These are phyloP conservation scores for Aselliscus stoliczkanus DNA, from an alignment of 2,797 vertebrate genomes.

Conservation along the genomic window DNA sequence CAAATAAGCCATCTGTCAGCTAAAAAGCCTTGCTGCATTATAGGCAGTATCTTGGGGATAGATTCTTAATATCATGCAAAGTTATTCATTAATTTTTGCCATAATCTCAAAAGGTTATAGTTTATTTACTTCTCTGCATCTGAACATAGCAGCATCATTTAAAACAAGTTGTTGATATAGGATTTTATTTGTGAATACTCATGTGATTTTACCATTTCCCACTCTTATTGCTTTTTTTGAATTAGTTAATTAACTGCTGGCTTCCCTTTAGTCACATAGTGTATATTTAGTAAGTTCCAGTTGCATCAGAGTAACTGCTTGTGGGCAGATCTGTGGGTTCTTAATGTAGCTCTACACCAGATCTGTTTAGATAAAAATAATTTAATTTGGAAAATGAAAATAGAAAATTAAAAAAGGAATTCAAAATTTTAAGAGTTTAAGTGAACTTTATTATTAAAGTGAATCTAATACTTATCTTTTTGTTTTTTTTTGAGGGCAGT, in stretches of 20 bases:
- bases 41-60: slow-evolving; percentile 10
- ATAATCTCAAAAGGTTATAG: slow-evolving; percentile 51
- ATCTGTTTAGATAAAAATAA: slow-evolving; percentile 39
- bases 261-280: slow-evolving; percentile 42
- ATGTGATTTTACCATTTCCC: slow-evolving; percentile 43
- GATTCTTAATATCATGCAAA: slow-evolving; percentile 67
- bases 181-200: slow-evolving; percentile 63
- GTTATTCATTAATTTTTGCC: slow-evolving; percentile 50
- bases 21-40: slow-evolving; percentile 28
- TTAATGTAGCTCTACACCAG: not conserved
- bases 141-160: slow-evolving; percentile 40
- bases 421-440: not conserved
- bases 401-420: not conserved
- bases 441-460: not conserved
- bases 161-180: slow-evolving; percentile 63
- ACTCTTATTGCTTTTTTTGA: slow-evolving; percentile 39
- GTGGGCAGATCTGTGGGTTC: not conserved
- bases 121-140: slow-evolving; percentile 66
- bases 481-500: no score
- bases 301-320: slow-evolving; percentile 33
- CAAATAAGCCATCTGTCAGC: slow-evolving; percentile 32
- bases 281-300: slow-evolving; percentile 43
- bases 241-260: slow-evolving; percentile 50
- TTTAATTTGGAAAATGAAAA: slow-evolving; percentile 16
- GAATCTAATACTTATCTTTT: not conserved